Conservation (phyloP, 2,888 invertebrate genomes). For the Erebia aethiops region DNA sequence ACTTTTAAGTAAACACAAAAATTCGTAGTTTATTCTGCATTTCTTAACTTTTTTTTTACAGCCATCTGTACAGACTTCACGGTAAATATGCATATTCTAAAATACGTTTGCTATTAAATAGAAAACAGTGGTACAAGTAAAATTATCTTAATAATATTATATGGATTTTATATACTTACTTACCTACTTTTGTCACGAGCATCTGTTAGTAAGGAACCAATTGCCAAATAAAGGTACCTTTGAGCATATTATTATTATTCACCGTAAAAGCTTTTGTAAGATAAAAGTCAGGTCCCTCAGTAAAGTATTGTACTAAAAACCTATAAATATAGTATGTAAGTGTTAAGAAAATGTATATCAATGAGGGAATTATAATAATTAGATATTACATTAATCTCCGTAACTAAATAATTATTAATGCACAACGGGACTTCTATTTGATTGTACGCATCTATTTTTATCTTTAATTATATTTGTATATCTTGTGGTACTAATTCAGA, state of each 20-base stretch:
- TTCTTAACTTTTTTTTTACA: no score
- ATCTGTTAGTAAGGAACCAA: slow-evolving; percentile 20
- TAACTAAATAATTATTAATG: slow-evolving; percentile 34
- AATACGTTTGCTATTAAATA: no score
- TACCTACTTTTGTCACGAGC: neutral
- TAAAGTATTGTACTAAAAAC: slow-evolving; percentile 23
- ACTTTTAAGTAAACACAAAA: no score
- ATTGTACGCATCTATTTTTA: slow-evolving; percentile 36
- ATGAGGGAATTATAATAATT: slow-evolving; percentile 32
- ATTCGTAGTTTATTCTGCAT: neutral
- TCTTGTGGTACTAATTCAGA: slow-evolving; percentile 51
- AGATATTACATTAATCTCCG: slow-evolving; percentile 35
- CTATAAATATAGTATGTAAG: slow-evolving; percentile 36
- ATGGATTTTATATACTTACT: neutral
- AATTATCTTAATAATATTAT: neutral
- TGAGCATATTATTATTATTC: neutral
- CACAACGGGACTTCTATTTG: slow-evolving; percentile 40
- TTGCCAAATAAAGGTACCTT: slow-evolving; percentile 37
- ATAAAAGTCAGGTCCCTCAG: slow-evolving; percentile 20
- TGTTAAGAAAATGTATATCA: slow-evolving; percentile 38
- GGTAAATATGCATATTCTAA: no score
- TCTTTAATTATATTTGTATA: slow-evolving; percentile 34
- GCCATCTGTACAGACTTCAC: no score
- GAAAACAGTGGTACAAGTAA: no score
- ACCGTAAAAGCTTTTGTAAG: slow-evolving; percentile 23